Base-by-base conservation (phyloP, 2,888 invertebrate genomes). In the Embidobia sp. region DNA sequence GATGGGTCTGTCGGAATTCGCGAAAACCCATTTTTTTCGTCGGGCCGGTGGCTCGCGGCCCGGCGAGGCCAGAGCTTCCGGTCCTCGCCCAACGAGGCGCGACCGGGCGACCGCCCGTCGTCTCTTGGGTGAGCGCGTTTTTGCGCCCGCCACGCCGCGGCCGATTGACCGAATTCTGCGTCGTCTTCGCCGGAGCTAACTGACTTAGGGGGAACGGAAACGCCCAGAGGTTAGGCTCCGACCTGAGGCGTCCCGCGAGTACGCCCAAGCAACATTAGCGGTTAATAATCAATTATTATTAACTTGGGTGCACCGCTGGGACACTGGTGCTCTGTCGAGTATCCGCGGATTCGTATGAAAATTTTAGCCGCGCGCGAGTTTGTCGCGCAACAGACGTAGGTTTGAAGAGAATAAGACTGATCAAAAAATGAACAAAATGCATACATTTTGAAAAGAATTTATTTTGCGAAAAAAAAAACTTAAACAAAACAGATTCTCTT, bases 221-320 rank as follows among this genome's bases (percentile, higher is more conserved):
- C 85, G 85, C 85, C 85, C 85, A 84, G 83, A 66, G 77, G 82
- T 81, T 83, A 82, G 84, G 80, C 75, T 69, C 55, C 46, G 33
- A 57, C 66, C 78, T 61, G 74, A 44, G 46, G 57, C 72, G 66
- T 76, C 69, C 69, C 73, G 69, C 59, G 67, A 63, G 37, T 55
- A 76, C 72, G 78, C 78, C 78, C 78, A 70, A 66, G 70, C 66
- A 35, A 55, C 51, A 63, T 53, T 37, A n/a, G 13, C 13, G 19
- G 53, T 59, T 55, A 57, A 66, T 73, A 33, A 46, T 27, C 48
- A 26, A 44, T 66, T 61, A 57, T 51, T 42, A 29, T 44, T 70
- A 61, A 51, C 22, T 4, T 22, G n/a, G n/a, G n/a, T n/a, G n/a
- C n/a, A n/a, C n/a, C n/a, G n/a, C n/a, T n/a, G n/a, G n/a, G n/a